phyloP scores from a whole-genome alignment of 2,797 vertebrate species.

The Oceanodroma leucorhoa region DNA sequence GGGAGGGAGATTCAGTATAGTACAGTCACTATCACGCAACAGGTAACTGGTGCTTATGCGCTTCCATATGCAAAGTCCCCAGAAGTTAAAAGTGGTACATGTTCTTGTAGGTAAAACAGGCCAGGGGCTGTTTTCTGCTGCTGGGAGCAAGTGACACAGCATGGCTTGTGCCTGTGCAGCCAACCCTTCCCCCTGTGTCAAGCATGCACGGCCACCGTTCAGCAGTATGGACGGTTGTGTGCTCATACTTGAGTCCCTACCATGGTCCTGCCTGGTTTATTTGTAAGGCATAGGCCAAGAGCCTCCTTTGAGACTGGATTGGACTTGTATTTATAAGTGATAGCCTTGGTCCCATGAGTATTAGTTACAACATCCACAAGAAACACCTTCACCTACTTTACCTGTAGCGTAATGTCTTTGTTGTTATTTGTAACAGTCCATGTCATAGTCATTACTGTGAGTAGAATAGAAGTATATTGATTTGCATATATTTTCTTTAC shows the following conservation, averaged over 20 bases:
- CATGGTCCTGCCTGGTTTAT: not conserved
- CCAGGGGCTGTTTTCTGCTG: not conserved
- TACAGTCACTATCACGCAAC: not conserved
- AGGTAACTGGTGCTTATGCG: not conserved
- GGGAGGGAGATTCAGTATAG: not conserved
- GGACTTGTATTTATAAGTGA: not conserved
- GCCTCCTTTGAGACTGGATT: not conserved
- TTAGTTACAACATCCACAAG: not conserved
- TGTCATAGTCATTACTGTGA: not conserved
- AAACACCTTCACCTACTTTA: not conserved
- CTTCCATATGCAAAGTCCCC: not conserved
- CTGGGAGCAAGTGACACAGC: not conserved
- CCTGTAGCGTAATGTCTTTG: not conserved
- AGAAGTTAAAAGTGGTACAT: not conserved
- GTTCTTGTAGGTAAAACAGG: not conserved
- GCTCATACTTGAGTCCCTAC: not conserved
- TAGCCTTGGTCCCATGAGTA: not conserved
- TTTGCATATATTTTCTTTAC: not conserved
- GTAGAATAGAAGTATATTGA: not conserved
- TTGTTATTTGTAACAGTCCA: not conserved
- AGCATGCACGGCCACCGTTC: rapidly evolving
- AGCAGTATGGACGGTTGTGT: rapidly evolving
- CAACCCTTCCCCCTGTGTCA: not conserved
- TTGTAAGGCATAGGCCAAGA: not conserved
- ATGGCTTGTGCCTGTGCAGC: not conserved